Evolutionary conservation across 2,113 vertebrate genomes (phyloP).

Genomic region (Lophius piscatorius): DNA sequence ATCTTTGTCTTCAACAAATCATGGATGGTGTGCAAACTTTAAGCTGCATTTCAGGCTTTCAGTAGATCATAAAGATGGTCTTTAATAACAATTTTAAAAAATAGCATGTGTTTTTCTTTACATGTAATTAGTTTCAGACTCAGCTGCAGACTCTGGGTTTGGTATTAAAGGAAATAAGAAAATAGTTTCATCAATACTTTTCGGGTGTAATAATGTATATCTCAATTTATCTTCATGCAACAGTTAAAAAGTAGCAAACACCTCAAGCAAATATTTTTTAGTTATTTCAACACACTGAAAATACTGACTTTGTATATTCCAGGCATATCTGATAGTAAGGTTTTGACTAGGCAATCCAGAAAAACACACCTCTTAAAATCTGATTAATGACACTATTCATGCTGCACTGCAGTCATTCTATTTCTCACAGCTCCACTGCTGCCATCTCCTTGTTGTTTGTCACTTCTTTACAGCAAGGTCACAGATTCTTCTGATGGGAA

Average conservation of each 20-base stretch:
- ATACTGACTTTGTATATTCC: background rate
- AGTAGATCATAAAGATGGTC: too few relatives aligned
- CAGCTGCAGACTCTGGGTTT: too few relatives aligned
- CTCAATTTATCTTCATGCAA: background rate
- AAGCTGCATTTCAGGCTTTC: background rate
- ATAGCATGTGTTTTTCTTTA: conserved; percentile 5
- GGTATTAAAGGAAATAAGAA: too few relatives aligned
- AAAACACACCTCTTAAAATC: conserved; percentile 8
- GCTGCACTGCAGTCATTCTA: conserved; percentile 9
- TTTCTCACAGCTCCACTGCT: background rate
- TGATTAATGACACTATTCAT: conserved; percentile 14
- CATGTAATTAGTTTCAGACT: background rate
- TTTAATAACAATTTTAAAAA: too few relatives aligned
- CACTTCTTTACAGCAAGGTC: conserved; percentile 38
- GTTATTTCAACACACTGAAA: too few relatives aligned
- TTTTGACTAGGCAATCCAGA: conserved; percentile 6
- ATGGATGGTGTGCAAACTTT: conserved; percentile 3
- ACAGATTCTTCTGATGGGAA: conserved; percentile 30
- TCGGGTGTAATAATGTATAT: too few relatives aligned
- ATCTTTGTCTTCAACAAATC: too few relatives aligned
- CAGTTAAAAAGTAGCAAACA: too few relatives aligned
- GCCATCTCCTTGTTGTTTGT: conserved; percentile 26
- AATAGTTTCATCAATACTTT: too few relatives aligned
- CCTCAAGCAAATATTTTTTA: too few relatives aligned
- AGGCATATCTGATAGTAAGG: too few relatives aligned